Evolutionary conservation across 64 coral and sea anemone species (phyloP), one percentile per base, ranked within the genome.

Genomic region (Montipora efflorescens): DNA sequence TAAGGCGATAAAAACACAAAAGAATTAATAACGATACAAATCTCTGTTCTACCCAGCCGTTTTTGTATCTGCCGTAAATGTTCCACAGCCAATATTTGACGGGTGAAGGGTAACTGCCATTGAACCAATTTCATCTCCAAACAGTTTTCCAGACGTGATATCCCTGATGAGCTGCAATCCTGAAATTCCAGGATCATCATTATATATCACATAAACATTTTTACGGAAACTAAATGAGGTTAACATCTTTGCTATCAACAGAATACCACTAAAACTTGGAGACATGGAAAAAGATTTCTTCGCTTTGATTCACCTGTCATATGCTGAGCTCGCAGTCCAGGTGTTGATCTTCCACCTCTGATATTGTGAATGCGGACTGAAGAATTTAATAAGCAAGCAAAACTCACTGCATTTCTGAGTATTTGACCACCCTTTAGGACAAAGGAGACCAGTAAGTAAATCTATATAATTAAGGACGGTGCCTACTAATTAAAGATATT

Each of bases 91-190:
- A 77, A 99, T 77, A 57, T 59, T 94, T 5, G 77, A 68, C 49
- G 98, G 95, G 64, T 94, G 52, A 87, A 99, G 94, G 57, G 74
- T 80, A 28, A 99, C 88, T 12, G 85, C 69, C 8, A 85, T 94
- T 59, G 98, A 99, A 47, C 98, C 98, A 82, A 96, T 87, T 49
- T 90, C 82, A 23, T 95, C 95, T 79, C 92, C 98, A 79, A 93
- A 67, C 19, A 99, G 90, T 87, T 28, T 99, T 57, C 95, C 98
- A 86, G 84, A 55, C 85, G 95, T 96, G 1, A 99, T 75, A 22
- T 99, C 95, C 79, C 92, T 79, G n/a, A 99, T 92, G 15, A 99
- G 93, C 74, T 99, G 92, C 19, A 99, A 84, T 82, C 97, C 97
- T 99, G 48, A 59, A 73, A 74, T 19, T 43, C 28, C 47, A n/a